These are phyloP conservation scores for Phylloscopus trochiloides DNA, from an alignment of 2,113 vertebrate genomes.

Conservation along the genomic window DNA sequence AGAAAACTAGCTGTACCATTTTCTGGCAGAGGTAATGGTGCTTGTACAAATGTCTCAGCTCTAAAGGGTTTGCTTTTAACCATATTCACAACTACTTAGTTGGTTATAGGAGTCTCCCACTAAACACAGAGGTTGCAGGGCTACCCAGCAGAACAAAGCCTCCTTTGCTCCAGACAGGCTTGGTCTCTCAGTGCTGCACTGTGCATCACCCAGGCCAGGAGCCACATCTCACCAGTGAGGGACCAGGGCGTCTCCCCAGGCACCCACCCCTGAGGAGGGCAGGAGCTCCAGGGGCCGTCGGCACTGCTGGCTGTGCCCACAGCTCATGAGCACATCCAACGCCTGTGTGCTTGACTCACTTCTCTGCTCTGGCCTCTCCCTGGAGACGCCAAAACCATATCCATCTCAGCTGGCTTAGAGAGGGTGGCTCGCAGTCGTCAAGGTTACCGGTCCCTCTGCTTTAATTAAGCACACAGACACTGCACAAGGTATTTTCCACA, in stretches of 20 bases:
- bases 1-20: not conserved
- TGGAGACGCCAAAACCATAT: not conserved
- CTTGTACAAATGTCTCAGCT: not conserved
- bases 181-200: not conserved
- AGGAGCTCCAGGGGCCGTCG: fast-evolving
- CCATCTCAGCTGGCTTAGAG: not conserved
- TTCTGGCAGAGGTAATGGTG: not conserved
- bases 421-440: not conserved
- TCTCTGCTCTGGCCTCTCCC: not conserved
- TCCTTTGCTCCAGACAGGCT: not conserved
- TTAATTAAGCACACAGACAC: not conserved
- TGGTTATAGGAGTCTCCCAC: not conserved
- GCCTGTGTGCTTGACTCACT: not conserved
- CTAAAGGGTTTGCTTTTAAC: not conserved
- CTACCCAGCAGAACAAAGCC: not conserved
- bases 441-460: slow-evolving; percentile 9
- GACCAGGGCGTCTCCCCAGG: not conserved
- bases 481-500: not conserved
- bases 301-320: not conserved
- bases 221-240: fast-evolving
- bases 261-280: not conserved
- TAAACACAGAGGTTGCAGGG: fast-evolving
- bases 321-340: fast-evolving
- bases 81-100: not conserved
- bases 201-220: fast-evolving